Percentiles rank a stretch among this genome's conserved stretches.
Conservation (phyloP, 2,888 invertebrate species). For the Platycheirus rosarum region DNA sequence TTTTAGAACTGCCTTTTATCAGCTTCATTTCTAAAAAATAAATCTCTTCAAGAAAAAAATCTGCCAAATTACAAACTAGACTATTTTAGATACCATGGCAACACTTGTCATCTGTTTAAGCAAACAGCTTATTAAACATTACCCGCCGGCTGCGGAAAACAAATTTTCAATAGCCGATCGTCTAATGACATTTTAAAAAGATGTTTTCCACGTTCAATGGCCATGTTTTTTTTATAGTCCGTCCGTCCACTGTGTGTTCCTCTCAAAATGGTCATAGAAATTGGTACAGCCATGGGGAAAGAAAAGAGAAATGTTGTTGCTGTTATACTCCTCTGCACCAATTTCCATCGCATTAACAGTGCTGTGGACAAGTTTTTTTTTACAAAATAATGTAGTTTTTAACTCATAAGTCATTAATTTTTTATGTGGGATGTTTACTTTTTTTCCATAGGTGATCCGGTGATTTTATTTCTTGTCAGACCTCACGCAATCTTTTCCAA, state of each 20-base stretch:
- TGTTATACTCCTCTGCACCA: slow-evolving; percentile 19
- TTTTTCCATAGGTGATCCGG: no score
- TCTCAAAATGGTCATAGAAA: slow-evolving; percentile 58
- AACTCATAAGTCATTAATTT: no score
- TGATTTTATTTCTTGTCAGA: slow-evolving; percentile 19
- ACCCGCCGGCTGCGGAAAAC: slow-evolving; percentile 30
- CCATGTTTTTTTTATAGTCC: not conserved
- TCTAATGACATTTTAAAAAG: slow-evolving; percentile 58
- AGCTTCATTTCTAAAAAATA: no score
- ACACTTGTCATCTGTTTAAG: no score
- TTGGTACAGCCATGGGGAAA: slow-evolving; percentile 22
- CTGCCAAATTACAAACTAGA: no score
- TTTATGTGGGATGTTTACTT: not conserved
- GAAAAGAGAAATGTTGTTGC: slow-evolving; percentile 62
- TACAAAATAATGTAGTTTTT: no score
- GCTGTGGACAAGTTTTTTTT: not conserved
- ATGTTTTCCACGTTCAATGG: slow-evolving; percentile 52
- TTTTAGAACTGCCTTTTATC: no score
- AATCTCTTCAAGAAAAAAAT: no score
- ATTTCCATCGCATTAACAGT: slow-evolving; percentile 26
- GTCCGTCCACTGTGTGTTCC: not conserved
- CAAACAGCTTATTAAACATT: not conserved
- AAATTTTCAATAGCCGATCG: slow-evolving; percentile 39
- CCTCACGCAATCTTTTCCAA: slow-evolving; percentile 44
- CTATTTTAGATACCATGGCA: no score